Evolutionary conservation across 2,888 invertebrate genomes (phyloP).

Genomic region (Yponomeuta plumbellus): DNA sequence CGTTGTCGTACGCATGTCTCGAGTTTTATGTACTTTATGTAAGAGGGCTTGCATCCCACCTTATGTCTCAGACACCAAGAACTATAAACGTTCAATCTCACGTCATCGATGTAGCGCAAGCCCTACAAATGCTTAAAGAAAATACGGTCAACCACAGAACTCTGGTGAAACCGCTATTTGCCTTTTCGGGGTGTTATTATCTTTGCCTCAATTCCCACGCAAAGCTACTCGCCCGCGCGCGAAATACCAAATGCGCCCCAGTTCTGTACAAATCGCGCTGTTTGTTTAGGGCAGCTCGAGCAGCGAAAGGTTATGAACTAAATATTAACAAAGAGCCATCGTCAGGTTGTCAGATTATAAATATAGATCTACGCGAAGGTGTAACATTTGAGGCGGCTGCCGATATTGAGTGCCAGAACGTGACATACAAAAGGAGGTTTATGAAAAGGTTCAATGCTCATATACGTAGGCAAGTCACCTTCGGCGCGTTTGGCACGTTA

Average conservation of each 20-base stretch:
- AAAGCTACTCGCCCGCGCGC: slow-evolving; percentile 67
- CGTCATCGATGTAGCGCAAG: slow-evolving; percentile 50
- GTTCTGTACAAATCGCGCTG: slow-evolving; percentile 64
- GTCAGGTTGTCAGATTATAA: slow-evolving; percentile 39
- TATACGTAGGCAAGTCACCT: neutral
- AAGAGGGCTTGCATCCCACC: slow-evolving; percentile 53
- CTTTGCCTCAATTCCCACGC: slow-evolving; percentile 66
- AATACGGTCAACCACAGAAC: slow-evolving; percentile 64
- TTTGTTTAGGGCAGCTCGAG: slow-evolving; percentile 66
- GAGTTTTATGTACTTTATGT: slow-evolving; percentile 54
- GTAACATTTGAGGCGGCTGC: slow-evolving; percentile 37
- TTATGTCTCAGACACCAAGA: slow-evolving; percentile 55
- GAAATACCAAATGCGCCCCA: slow-evolving; percentile 74
- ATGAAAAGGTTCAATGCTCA: slow-evolving; percentile 12
- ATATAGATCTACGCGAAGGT: slow-evolving; percentile 37
- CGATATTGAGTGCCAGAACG: slow-evolving; percentile 28
- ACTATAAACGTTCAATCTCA: slow-evolving; percentile 48
- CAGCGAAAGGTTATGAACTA: slow-evolving; percentile 60
- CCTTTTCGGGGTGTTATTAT: slow-evolving; percentile 68
- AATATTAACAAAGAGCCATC: slow-evolving; percentile 56
- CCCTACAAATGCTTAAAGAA: slow-evolving; percentile 65
- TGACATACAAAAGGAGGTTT: slow-evolving; percentile 16
- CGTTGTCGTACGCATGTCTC: slow-evolving; percentile 37
- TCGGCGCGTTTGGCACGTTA: neutral
- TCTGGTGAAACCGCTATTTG: slow-evolving; percentile 65